Base-by-base conservation (phyloP, 2,113 vertebrate species). In the Ameiurus melas region DNA sequence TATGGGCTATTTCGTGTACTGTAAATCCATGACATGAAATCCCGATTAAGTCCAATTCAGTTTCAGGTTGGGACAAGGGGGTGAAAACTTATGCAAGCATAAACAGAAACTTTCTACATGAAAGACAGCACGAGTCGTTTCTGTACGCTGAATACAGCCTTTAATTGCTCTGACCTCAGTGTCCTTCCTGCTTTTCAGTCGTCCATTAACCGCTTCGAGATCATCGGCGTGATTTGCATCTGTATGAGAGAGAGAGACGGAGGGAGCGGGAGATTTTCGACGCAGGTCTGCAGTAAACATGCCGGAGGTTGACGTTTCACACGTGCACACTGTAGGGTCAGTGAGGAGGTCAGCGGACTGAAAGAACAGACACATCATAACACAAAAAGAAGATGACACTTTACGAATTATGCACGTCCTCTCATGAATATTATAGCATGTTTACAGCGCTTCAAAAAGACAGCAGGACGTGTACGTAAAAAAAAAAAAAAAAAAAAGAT, bases 371-470 rank as follows among this genome's bases (percentile, higher is more conserved):
- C 57, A 36, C 36, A 71, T 55, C 2, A 55, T 27, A 62, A 60
- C 25, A 58, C 33, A 30, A 70, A 68, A 58, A 84, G 6, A 33
- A 81, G 83, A 5, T 58, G 68, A 73, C 89, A 64, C 58, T 85
- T 58, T 30, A 58, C 33, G 27, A 62, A 83, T 51, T 14, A 82
- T 19, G 33, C 60, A 39, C 77, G 71, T 27, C 60, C 22, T 19
- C 77, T 91, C 68, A 53, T 85, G 83, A 89, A 87, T 87, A 85
- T 80, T 81, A 75, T 71, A 33, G 22, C 0, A 25, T 55, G 79
- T 84, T 89, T 39, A 36, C 68, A 53, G 89, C 75, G 87, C 84
- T 85, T 88, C 39, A 83, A 30, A 84, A 86, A 87, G 33, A 64
- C 70, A 87, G 14, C 12, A 39, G 12, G 33, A 19, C 1, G 8